Evolutionary conservation across 2,797 vertebrate species (phyloP), one percentile per base, ranked within the genome.

Genomic region (Thunnus albacares): DNA sequence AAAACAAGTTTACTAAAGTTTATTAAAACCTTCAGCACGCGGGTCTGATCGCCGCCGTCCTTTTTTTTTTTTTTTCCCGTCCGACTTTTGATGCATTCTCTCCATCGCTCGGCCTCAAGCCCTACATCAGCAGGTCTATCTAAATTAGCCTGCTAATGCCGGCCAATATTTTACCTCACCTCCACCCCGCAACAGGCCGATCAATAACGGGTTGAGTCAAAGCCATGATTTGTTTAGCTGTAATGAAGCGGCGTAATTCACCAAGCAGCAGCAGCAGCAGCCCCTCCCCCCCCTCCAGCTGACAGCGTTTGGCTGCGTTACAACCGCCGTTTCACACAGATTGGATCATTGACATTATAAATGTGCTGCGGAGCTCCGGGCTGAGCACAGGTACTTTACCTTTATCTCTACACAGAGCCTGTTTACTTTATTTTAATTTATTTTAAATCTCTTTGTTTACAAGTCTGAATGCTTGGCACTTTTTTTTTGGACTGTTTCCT

Each of bases 201-300:
- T 87, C 68, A 4, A 49, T 64, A n/a, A n/a, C 17, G 35, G 80
- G 51, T 69, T 67, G 72, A 75, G 75, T 81, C 72, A 55, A 26
- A 35, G 60, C 47, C 4, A 0, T 82, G 75, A 88, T 90, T 88
- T 79, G 77, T 87, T 80, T 51, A 28, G 74, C 73, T 79, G 62
- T 85, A 87, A 87, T 88, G 85, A 83, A 72, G 58, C 61, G 3
- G 20, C 15, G 13, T 79, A 58, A 86, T 53, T 79, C 77, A 76
- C 1, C 75, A 24, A 24, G 24, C 24, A 24, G 24, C 24, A 9
- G 79, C 41, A 43, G 69, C 56, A 13, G 41, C 41, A 30, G 28
- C 28, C 35, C 9, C 33, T 9, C 9, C 35, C 8, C 35, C 9
- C 28, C 55, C 61, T 0, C 57, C 0, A 12, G 56, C 56, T 20